Percentiles rank a stretch among this genome's conserved stretches.
These are phyloP conservation scores for Lepidostoma basale DNA, from an alignment of 1,140 invertebrate species.

Conservation along the genomic window DNA sequence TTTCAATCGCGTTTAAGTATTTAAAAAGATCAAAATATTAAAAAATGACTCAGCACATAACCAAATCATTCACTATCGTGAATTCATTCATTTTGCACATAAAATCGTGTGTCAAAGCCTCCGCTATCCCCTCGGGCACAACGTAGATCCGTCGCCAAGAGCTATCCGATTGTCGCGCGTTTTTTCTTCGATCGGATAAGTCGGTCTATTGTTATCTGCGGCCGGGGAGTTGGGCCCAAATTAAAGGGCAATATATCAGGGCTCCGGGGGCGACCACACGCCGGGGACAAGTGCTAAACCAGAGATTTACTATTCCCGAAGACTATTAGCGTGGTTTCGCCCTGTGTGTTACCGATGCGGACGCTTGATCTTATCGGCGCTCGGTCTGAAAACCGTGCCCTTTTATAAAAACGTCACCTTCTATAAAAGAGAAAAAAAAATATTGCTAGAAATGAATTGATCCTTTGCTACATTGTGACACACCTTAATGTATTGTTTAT, in stretches of 20 bases:
- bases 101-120: too few species aligned
- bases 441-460: not conserved
- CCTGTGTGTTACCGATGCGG: constrained; percentile 25
- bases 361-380: not conserved
- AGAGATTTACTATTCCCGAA: constrained; percentile 40
- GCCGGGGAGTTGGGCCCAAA: not conserved
- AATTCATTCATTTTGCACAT: too few species aligned
- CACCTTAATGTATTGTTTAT: not conserved
- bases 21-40: too few species aligned
- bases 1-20: too few species aligned
- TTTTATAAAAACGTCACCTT: too few species aligned
- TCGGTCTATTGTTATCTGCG: constrained; percentile 23
- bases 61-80: too few species aligned
- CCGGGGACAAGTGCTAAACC: constrained; percentile 27
- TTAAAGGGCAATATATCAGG: constrained; percentile 42
- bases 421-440: too few species aligned
- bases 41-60: too few species aligned
- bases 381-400: too few species aligned
- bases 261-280: constrained; percentile 33
- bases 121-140: too few species aligned
- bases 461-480: not conserved
- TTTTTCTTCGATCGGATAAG: constrained; percentile 10
- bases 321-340: constrained; percentile 43
- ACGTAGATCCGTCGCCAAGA: not conserved
- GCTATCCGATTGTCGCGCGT: constrained; percentile 5